Base-by-base conservation (phyloP, 2,888 invertebrate species). In the Therioaphis trifolii region DNA sequence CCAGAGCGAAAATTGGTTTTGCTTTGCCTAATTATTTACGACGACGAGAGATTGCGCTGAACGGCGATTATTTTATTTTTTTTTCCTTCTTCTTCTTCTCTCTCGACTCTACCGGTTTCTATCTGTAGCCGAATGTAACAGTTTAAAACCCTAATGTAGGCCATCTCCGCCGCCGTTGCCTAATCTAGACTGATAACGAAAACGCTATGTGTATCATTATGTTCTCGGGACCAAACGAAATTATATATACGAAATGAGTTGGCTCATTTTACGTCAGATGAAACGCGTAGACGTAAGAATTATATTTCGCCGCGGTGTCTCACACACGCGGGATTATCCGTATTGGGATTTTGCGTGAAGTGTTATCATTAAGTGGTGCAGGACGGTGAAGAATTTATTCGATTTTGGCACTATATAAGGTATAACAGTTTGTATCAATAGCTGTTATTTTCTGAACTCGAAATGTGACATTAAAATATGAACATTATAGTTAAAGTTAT, bases 21-120 rank as follows among this genome's bases (percentile, higher is more conserved):
- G 80, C 58, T 80, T 72, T 71, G 80, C 72, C 49, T 80, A 80
- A 72, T 80, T 80, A 80, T 72, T 80, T 72, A 72, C 7, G 61
- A 72, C 72, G 35, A 18, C 46, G 66, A 66, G 77, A 66, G 24
- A 66, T 66, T 5, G 3, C 52, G 52, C 66, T 66, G 77, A 78
- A 78, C 58, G 80, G 43, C 55, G 27, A 69, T 69, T 80, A 71
- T 5, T 58, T 58, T 75, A 58, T 55, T 43, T 46, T 76, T 76
- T 58, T 55, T 24, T 12, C 15, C 24, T n/a, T 24, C 29, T 49
- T 52, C 14, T 21, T 29, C 21, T 4, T 58, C 15, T 58, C 58
- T 58, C 66, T 9, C 15, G 11, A 24, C 21, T 21, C 68, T 78
- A 68, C 78, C 40, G 78, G 68, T 58, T 79, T 68, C 58, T 58